These are phyloP conservation scores for Eledona agricola DNA, from an alignment of 2,888 invertebrate genomes.

Conservation along the genomic window DNA sequence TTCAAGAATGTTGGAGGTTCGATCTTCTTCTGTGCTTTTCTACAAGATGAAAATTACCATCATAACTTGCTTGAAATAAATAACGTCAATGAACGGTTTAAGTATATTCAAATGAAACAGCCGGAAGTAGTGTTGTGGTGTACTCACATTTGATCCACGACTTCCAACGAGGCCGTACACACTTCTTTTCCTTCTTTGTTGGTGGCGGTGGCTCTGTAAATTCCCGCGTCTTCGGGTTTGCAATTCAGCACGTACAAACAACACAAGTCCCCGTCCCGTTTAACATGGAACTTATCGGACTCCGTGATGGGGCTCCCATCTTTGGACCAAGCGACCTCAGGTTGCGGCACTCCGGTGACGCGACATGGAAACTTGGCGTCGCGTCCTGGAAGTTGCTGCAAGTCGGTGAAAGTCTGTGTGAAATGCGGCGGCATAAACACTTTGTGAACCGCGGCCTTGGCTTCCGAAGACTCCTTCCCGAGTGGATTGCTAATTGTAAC, in stretches of 20 bases:
- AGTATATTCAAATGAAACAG: too few species aligned
- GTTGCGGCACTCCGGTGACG: constrained; percentile 81
- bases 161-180: constrained; percentile 77
- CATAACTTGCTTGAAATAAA: too few species aligned
- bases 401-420: constrained; percentile 75
- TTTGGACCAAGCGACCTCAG: constrained; percentile 88
- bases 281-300: constrained; percentile 77
- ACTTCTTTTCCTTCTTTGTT: constrained; percentile 83
- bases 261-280: constrained; percentile 81
- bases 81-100: too few species aligned
- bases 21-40: constrained; percentile 76
- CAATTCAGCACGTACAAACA: constrained; percentile 79
- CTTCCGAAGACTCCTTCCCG: constrained; percentile 76
- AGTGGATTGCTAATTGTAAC: constrained; percentile 79
- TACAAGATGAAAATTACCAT: constrained; percentile 60
- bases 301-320: constrained; percentile 77
- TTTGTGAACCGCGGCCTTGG: constrained; percentile 79
- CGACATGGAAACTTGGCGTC: constrained; percentile 87
- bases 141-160: constrained; percentile 85
- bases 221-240: constrained; percentile 73
- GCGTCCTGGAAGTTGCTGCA: constrained; percentile 78
- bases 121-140: too few species aligned
- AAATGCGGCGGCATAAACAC: constrained; percentile 83
- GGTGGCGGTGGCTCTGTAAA: constrained; percentile 78
- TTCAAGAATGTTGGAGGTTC: constrained; percentile 91